Evolutionary conservation across 1,140 invertebrate species (phyloP), one percentile per base, ranked within the genome.

Genomic region (Philopotamus ludificatus): DNA sequence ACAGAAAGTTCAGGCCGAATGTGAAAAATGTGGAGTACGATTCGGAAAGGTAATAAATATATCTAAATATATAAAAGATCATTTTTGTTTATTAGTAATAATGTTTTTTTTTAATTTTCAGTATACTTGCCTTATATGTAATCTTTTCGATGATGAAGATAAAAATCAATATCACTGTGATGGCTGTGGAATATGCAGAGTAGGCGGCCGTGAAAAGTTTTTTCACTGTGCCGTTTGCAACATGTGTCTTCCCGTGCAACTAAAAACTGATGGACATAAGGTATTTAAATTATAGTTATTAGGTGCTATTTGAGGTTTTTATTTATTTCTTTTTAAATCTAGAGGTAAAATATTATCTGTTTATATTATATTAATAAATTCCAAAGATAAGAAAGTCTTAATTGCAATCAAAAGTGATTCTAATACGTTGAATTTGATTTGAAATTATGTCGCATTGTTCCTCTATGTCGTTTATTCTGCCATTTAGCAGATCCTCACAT

Each of bases 131-230:
- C 78, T 87, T 3, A 87, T 92, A 59, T 95, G 93, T 77, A 91
- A 91, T 76, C 78, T 95, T n/a, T 94, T 91, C 75, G 92, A 94
- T 73, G 91, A 94, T 73, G 87, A 90, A 61, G 91, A 94, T 70
- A 93, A 92, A 74, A 84, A 87, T 71, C 92, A 94, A 76, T 95
- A 92, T 78, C 93, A 95, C 73, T 95, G 93, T 72, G 85, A 90
- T 64, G 89, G 87, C 1, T 95, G 93, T 79, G 92, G 92, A 0
- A 90, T 95, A 65, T 95, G 93, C 72, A 85, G 93, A 44, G 86
- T 94, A 65, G 93, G 92, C 1, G 92, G 92, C 0, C 79, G 87
- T 18, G 89, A 93, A 63, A 86, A 89, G 69, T 95, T 91, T 79
- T 94, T 93, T 75, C 93, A 95, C 76, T 95, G 93, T 75, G 83